Evolutionary conservation across 2,888 invertebrate genomes (phyloP).

Genomic region (Polymixis lichenea): DNA sequence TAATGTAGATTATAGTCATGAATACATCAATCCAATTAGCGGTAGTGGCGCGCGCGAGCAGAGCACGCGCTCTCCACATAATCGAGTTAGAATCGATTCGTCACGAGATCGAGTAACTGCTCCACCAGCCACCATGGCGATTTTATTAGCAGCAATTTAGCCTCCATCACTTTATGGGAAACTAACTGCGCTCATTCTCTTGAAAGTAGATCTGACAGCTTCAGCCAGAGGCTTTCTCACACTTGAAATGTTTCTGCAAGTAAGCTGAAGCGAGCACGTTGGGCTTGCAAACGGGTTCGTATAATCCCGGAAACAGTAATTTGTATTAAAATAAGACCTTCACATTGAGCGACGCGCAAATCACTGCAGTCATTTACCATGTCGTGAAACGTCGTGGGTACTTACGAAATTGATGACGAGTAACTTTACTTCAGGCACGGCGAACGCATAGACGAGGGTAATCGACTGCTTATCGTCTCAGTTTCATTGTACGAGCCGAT

Average conservation of each 20-base stretch:
- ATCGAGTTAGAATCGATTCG: constrained; percentile 82
- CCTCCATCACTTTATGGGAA: constrained; percentile 39
- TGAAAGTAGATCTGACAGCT: constrained; percentile 26
- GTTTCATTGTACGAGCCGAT: constrained; percentile 20
- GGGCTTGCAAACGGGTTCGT: constrained; percentile 6
- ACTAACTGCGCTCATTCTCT: constrained; percentile 32
- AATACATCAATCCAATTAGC: constrained; percentile 69
- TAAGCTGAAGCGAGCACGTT: background rate
- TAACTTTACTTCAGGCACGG: constrained; percentile 18
- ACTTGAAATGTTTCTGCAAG: constrained; percentile 16
- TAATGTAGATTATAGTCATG: constrained; percentile 52
- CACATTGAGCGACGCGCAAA: constrained; percentile 48
- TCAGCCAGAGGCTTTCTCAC: constrained; percentile 29
- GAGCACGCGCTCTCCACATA: constrained; percentile 67
- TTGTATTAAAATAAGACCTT: constrained; percentile 33
- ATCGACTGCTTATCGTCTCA: constrained; percentile 27
- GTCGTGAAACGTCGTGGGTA: constrained; percentile 1
- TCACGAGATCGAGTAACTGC: constrained; percentile 70
- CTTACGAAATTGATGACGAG: constrained; percentile 20
- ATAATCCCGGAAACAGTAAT: constrained; percentile 36
- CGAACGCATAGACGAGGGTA: constrained; percentile 10
- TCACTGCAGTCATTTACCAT: constrained; percentile 12
- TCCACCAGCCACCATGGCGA: constrained; percentile 37
- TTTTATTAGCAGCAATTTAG: constrained; percentile 48
- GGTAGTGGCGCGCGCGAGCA: constrained; percentile 57